Evolutionary conservation across 2,113 vertebrate genomes (phyloP), one percentile per base, ranked within the genome.

Genomic region (Rhabdornis inornatus): DNA sequence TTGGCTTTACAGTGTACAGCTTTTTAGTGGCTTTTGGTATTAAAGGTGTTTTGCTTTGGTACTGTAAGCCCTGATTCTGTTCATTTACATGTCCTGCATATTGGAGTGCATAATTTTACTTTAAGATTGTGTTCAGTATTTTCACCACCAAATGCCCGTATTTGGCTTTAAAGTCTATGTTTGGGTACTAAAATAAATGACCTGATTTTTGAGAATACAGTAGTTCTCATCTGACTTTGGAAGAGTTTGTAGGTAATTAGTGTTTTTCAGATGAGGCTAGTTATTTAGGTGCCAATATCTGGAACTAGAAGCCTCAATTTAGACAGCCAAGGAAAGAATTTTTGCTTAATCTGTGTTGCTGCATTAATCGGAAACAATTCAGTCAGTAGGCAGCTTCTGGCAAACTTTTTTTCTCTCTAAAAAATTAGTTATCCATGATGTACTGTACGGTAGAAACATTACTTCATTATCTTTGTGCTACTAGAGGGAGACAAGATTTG

Each of bases 281-380:
- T 70, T 77, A 77, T 63, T 90, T 80, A 66, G 33, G 6, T 86
- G 72, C 56, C 59, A 77, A 37, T 70, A 81, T 78, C 45, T 89
- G 64, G 16, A 90, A 74, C 72, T 70, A 63, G 35, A 57, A 89
- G 52, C 76, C 39, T 83, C 39, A 66, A 42, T 90, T 81, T 44
- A 71, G 27, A 25, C 15, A 50, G 59, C 27, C 33, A 87, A 71
- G 27, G 42, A 65, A 63, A 90, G 33, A 89, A 70, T 90, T 87
- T 89, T 83, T 63, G n/a, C 47, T 86, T 49, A 55, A 45, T 83
- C 15, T 92, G 0, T 84, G 40, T 84, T 95, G 37, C 49, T 76
- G 66, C 53, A 25, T 92, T 92, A 70, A 74, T 92, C 68, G 65
- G 71, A 88, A 95, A 55, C 27, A 55, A 89, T 83, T 94, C 75